phyloP scores from a whole-genome alignment of 1,140 invertebrate species.

The Melanaphis sacchari region DNA sequence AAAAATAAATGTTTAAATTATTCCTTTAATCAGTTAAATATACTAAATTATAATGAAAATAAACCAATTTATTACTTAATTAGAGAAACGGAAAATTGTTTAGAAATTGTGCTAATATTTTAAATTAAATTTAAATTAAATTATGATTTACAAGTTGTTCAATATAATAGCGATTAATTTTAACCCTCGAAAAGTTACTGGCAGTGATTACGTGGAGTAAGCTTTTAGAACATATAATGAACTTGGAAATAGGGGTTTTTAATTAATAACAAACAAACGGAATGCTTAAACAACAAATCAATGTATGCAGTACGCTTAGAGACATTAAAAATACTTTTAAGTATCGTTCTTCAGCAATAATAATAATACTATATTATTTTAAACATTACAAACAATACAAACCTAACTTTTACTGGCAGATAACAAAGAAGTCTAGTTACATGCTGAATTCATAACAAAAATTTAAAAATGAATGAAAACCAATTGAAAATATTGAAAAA shows the following conservation, averaged over 20 bases:
- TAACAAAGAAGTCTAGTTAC: not conserved
- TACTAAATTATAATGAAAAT: not conserved
- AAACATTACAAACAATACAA: not conserved
- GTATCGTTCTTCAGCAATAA: not conserved
- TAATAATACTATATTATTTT: not conserved
- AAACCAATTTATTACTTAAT: not conserved
- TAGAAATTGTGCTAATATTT: not conserved
- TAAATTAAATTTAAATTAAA: not conserved
- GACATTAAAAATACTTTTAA: not conserved
- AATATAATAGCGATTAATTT: slow-evolving; percentile 20
- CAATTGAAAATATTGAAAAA: not conserved
- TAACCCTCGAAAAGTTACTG: slow-evolving; percentile 6
- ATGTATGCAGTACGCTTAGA: no score
- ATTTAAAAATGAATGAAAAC: not conserved
- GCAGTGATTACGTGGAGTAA: slow-evolving; percentile 3
- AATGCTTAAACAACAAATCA: not conserved
- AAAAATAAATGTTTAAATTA: not conserved
- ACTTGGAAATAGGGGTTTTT: not conserved
- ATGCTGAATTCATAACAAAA: not conserved
- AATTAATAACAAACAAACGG: slow-evolving; percentile 29
- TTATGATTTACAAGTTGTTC: not conserved
- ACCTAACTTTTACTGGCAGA: not conserved
- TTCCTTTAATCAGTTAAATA: not conserved
- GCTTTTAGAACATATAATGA: not conserved
- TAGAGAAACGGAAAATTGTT: not conserved